Evolutionary conservation across 1,140 invertebrate genomes (phyloP).

Genomic region (Ooceraea biroi): DNA sequence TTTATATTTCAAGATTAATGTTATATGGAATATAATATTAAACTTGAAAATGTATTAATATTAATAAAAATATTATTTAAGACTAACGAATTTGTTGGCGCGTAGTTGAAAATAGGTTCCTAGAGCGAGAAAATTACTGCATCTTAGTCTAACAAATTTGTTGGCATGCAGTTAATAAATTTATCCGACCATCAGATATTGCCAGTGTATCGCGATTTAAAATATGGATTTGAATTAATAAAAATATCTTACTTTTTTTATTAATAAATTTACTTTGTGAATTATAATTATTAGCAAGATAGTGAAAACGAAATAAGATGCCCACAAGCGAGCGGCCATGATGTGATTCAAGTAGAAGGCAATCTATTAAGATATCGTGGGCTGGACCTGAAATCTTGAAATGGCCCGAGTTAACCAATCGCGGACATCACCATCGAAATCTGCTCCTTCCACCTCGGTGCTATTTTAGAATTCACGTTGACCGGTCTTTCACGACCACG

Average conservation of each 20-base stretch:
- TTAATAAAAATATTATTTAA: slow-evolving; percentile 29
- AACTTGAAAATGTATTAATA: neutral
- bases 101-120: no score
- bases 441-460: slow-evolving; percentile 18
- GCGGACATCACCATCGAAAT: slow-evolving; percentile 77
- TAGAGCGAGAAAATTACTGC: no score
- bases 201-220: no score
- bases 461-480: slow-evolving; percentile 65
- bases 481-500: slow-evolving; percentile 23
- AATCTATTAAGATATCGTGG: slow-evolving; percentile 85
- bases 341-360: slow-evolving; percentile 68
- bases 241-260: no score
- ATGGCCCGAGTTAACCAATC: slow-evolving; percentile 76
- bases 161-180: no score
- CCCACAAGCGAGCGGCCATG: slow-evolving; percentile 71
- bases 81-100: no score
- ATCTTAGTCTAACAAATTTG: no score
- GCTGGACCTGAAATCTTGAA: slow-evolving; percentile 75
- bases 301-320: slow-evolving; percentile 13
- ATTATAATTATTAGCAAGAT: slow-evolving; percentile 24
- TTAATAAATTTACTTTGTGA: neutral
- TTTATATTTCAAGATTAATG: neutral
- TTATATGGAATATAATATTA: slow-evolving; percentile 9
- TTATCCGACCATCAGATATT: no score
- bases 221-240: no score